phyloP scores from a whole-genome alignment of 2,113 vertebrate genomes.

The Sinocyclocheilus maitianheensis region DNA sequence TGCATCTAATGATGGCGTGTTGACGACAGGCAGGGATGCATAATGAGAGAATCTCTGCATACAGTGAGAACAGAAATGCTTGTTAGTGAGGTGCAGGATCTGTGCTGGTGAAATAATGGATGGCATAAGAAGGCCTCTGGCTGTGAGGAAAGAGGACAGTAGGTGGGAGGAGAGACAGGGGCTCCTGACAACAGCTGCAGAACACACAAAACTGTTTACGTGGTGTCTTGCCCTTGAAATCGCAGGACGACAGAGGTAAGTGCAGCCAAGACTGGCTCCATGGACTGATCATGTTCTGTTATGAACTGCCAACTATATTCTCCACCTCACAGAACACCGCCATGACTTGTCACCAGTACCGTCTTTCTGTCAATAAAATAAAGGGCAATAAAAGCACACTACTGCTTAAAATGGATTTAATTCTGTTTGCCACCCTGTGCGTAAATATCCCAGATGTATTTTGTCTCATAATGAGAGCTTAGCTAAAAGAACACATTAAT shows the following conservation, averaged over 20 bases:
- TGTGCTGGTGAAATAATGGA: constrained; percentile 56
- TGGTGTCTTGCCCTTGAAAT: constrained; percentile 53
- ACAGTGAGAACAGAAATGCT: constrained; percentile 35
- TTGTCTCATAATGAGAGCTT: constrained; percentile 24
- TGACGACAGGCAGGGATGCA: constrained; percentile 9
- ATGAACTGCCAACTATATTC: constrained; percentile 41
- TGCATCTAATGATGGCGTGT: constrained; percentile 47
- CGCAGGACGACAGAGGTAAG: constrained; percentile 37
- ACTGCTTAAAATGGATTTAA: constrained; percentile 35
- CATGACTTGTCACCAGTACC: not conserved
- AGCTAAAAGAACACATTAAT: not conserved
- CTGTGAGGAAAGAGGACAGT: constrained; percentile 45
- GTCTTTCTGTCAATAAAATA: constrained; percentile 20
- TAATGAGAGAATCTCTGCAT: constrained; percentile 44
- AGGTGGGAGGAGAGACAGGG: constrained; percentile 44
- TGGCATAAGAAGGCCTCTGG: constrained; percentile 53
- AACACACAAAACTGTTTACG: constrained; percentile 49
- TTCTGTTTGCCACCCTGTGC: not conserved
- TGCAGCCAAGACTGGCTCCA: constrained; percentile 31
- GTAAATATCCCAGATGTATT: constrained; percentile 9
- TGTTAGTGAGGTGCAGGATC: constrained; percentile 53
- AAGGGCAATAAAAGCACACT: constrained; percentile 34
- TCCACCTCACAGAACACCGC: constrained; percentile 20
- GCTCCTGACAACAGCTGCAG: constrained; percentile 46
- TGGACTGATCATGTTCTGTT: constrained; percentile 11